Percentiles rank a stretch among this genome's conserved stretches.
These are phyloP conservation scores for Mola mola DNA, from an alignment of 2,113 vertebrate genomes.

Conservation along the genomic window DNA sequence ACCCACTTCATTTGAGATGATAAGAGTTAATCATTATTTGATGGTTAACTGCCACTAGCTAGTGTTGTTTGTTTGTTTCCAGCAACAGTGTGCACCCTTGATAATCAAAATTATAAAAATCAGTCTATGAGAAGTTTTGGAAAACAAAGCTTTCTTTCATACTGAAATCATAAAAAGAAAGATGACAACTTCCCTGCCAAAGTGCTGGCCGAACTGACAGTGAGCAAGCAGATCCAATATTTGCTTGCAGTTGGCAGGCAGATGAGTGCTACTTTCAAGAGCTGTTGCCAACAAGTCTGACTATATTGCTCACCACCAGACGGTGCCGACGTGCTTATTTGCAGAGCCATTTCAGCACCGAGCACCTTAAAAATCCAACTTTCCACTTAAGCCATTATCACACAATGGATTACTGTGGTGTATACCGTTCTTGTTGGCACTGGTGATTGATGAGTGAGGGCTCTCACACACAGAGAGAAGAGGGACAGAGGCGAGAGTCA, in stretches of 20 bases:
- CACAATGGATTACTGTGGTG: constrained; percentile 22
- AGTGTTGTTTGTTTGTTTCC: too few species aligned
- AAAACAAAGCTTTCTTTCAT: constrained; percentile 33
- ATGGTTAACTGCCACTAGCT: too few species aligned
- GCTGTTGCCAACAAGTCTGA: constrained; percentile 42
- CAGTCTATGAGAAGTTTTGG: constrained; percentile 1
- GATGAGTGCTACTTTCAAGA: constrained; percentile 33
- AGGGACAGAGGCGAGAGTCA: not conserved
- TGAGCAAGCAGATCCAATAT: constrained; percentile 33
- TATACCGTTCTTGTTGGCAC: not conserved
- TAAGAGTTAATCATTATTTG: too few species aligned
- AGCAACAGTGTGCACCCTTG: not conserved
- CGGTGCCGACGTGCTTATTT: constrained; percentile 19
- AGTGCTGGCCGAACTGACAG: constrained; percentile 28
- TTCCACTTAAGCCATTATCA: constrained; percentile 34
- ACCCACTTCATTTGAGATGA: not conserved
- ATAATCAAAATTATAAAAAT: not conserved
- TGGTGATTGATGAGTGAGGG: constrained; percentile 14
- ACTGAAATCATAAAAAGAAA: constrained; percentile 28
- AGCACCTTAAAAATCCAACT: constrained; percentile 13
- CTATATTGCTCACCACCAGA: constrained; percentile 26
- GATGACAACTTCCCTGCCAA: constrained; percentile 23
- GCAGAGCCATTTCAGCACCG: constrained; percentile 23
- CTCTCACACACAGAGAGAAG: not conserved
- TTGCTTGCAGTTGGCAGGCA: constrained; percentile 45